Conservation (phyloP, 2,888 invertebrate genomes). For the Smittia sp. region DNA sequence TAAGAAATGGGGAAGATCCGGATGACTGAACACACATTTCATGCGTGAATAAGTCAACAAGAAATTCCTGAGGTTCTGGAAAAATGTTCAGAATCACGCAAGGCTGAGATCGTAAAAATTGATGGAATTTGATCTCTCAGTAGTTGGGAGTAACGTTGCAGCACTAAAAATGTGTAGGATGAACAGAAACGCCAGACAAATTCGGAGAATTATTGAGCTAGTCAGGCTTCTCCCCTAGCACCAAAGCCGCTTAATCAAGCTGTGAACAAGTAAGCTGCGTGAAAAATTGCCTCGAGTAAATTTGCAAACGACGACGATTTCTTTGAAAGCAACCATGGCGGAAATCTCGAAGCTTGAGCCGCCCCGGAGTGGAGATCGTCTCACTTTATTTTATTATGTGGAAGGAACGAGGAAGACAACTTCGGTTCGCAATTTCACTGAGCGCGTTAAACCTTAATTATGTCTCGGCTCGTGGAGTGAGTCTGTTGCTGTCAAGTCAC, state of each 20-base stretch:
- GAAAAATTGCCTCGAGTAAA: neutral
- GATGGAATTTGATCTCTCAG: neutral
- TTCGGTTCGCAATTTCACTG: neutral
- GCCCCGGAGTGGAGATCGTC: too few species aligned
- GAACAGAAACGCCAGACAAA: neutral
- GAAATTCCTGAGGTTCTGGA: too few species aligned
- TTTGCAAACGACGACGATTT: neutral
- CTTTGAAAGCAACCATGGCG: neutral
- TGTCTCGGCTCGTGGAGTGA: neutral
- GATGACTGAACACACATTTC: too few species aligned
- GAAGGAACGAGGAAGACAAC: neutral
- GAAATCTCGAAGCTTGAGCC: neutral
- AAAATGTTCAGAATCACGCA: neutral
- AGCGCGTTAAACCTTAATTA: conserved; percentile 13
- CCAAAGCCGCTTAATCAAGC: neutral
- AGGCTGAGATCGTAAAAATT: conserved; percentile 11
- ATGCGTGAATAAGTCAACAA: too few species aligned
- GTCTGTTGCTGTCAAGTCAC: neutral
- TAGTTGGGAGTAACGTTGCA: neutral
- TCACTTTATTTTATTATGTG: too few species aligned
- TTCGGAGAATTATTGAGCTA: neutral
- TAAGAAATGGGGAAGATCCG: too few species aligned
- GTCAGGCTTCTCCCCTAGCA: neutral
- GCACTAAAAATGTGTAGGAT: neutral
- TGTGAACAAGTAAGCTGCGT: conserved; percentile 22